Evolutionary conservation across 1,140 invertebrate species (phyloP).

Genomic region (Anastrepha ludens): DNA sequence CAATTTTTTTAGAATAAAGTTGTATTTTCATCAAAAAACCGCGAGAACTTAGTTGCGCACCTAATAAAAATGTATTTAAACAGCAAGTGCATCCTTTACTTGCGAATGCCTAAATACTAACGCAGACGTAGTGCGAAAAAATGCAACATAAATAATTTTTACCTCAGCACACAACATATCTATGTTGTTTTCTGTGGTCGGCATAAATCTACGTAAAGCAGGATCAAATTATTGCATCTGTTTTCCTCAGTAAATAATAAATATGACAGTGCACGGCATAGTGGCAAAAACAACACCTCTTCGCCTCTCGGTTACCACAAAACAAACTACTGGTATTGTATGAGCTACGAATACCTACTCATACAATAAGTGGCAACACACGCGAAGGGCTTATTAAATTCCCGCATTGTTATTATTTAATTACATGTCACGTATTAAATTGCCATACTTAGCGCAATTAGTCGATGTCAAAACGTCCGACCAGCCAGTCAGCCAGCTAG

Average conservation of each 20-base stretch:
- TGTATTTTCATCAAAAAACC: no score
- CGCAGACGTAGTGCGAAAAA: neutral
- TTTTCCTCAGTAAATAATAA: neutral
- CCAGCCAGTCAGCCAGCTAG: neutral
- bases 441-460: slow-evolving; percentile 52
- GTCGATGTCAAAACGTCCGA: slow-evolving; percentile 35
- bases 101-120: no score
- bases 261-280: neutral
- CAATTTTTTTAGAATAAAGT: no score
- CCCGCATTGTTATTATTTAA: slow-evolving; percentile 42
- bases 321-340: slow-evolving; percentile 20
- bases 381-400: slow-evolving; percentile 41
- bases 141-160: neutral
- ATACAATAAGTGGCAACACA: neutral
- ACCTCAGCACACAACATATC: neutral
- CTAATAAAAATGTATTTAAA: no score
- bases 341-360: neutral
- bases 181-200: neutral
- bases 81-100: no score
- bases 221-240: slow-evolving; percentile 5
- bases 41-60: no score
- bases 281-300: neutral
- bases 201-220: neutral
- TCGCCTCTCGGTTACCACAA: neutral
- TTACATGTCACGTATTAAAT: slow-evolving; percentile 52